Evolutionary conservation across 2,888 invertebrate species (phyloP).

Genomic region (Stenoptilia bipunctidactyla): DNA sequence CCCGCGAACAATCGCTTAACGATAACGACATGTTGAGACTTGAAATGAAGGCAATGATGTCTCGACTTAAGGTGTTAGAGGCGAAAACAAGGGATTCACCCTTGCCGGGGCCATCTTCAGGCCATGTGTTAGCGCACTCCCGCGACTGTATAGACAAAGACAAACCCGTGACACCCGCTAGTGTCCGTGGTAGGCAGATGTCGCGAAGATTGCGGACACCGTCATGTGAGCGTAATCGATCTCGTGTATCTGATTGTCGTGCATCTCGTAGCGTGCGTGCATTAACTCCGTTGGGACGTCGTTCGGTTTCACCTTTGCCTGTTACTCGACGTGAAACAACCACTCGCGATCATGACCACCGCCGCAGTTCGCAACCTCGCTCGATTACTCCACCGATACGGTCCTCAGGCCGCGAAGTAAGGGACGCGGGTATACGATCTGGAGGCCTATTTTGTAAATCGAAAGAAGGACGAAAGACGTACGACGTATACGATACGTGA

Average conservation of each 20-base stretch:
- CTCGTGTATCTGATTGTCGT: background rate
- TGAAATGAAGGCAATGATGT: background rate
- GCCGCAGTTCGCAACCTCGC: background rate
- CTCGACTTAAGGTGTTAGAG: background rate
- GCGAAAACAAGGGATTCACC: background rate
- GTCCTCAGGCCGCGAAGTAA: background rate
- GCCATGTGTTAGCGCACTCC: background rate
- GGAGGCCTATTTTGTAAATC: too few relatives aligned
- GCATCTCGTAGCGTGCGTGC: background rate
- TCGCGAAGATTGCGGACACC: too few relatives aligned
- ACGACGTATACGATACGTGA: too few relatives aligned
- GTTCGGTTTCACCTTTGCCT: background rate
- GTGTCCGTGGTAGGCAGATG: background rate
- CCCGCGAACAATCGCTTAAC: background rate
- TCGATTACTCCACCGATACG: background rate
- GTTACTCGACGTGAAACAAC: background rate
- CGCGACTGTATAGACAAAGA: background rate
- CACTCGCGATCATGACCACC: background rate
- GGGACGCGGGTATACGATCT: background rate
- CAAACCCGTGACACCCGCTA: background rate
- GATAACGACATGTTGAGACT: background rate
- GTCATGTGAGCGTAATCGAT: background rate
- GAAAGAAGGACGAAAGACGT: too few relatives aligned
- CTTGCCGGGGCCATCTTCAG: too few relatives aligned
- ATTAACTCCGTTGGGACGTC: background rate